phyloP scores from a whole-genome alignment of 2,888 invertebrate species.

The Drosophila hamatofila region DNA sequence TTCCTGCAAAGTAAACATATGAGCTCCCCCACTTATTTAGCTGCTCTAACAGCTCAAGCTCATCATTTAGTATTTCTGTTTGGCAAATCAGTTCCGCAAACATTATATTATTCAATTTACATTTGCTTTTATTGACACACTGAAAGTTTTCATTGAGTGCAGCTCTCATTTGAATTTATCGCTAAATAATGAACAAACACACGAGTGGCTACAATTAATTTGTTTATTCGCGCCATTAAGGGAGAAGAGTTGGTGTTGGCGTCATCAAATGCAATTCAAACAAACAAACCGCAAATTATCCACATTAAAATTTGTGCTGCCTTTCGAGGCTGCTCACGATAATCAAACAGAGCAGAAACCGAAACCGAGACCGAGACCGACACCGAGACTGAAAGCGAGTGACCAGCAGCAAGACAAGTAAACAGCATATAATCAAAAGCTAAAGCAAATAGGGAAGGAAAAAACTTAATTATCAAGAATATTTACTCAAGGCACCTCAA shows the following conservation, averaged over 20 bases:
- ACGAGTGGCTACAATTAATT: constrained; percentile 23
- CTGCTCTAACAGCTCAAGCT: background rate
- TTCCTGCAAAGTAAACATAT: no score
- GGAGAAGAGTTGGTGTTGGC: constrained; percentile 31
- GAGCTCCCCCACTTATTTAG: background rate
- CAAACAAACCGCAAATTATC: constrained; percentile 63
- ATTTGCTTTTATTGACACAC: background rate
- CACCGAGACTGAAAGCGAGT: background rate
- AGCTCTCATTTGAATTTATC: constrained; percentile 9
- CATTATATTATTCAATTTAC: background rate
- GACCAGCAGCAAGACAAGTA: background rate
- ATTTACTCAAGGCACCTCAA: constrained; percentile 2
- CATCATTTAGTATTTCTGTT: background rate
- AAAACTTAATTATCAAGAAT: constrained; percentile 6
- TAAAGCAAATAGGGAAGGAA: background rate
- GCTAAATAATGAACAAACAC: constrained; percentile 32
- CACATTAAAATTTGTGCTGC: background rate
- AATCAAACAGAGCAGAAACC: background rate
- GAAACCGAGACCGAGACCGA: background rate
- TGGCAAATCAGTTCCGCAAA: background rate
- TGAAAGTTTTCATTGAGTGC: background rate
- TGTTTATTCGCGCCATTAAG: constrained; percentile 53
- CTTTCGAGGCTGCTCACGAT: background rate
- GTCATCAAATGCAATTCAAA: constrained; percentile 40
- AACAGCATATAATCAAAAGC: constrained; percentile 3